Percentiles rank a stretch among this genome's conserved stretches.
Evolutionary conservation across 2,888 invertebrate genomes (phyloP).

Genomic region (Campaea margaritaria): DNA sequence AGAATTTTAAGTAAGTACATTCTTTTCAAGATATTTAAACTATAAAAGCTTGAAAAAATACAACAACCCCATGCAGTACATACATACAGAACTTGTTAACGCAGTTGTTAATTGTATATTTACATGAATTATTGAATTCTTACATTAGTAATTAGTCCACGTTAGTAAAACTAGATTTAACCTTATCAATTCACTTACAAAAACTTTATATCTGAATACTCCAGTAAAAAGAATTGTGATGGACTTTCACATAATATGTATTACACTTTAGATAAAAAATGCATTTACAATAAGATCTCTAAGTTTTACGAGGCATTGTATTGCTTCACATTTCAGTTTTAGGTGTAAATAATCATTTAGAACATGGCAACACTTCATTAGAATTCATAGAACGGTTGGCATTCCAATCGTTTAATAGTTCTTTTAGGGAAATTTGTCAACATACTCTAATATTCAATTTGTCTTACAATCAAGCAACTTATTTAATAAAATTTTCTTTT

Average conservation of each 20-base stretch:
- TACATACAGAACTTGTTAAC: constrained; percentile 49
- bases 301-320: constrained; percentile 30
- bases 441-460: constrained; percentile 34
- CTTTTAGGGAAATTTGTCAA: constrained; percentile 24
- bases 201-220: constrained; percentile 41
- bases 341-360: constrained; percentile 31
- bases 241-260: constrained; percentile 15
- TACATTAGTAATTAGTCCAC: constrained; percentile 53
- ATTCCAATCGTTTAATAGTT: constrained; percentile 20
- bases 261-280: constrained; percentile 6
- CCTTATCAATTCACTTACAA: constrained; percentile 45
- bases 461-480: constrained; percentile 50
- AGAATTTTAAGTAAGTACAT: constrained; percentile 7
- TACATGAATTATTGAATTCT: constrained; percentile 60
- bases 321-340: constrained; percentile 49
- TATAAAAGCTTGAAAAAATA: not conserved
- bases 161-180: constrained; percentile 51
- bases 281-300: constrained; percentile 1
- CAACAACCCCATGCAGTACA: constrained; percentile 19
- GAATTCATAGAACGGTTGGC: constrained; percentile 30
- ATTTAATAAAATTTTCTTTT: constrained; percentile 36
- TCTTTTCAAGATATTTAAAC: not conserved
- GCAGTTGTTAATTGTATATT: constrained; percentile 63
- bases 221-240: constrained; percentile 43
- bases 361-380: constrained; percentile 38